phyloP scores from a whole-genome alignment of 2,888 invertebrate genomes.

The Augiades crinisus region DNA sequence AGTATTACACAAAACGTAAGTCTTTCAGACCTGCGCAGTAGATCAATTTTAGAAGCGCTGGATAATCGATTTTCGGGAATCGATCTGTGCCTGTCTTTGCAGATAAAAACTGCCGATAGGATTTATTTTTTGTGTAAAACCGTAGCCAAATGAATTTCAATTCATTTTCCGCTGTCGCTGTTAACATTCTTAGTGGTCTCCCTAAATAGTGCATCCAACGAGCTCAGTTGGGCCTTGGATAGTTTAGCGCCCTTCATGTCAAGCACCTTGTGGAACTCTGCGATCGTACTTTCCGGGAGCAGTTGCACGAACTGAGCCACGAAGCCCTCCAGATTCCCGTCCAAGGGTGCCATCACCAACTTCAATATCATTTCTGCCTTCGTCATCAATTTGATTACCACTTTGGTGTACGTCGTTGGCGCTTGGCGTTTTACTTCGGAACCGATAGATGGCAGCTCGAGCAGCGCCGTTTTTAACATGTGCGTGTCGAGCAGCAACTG shows the following conservation, averaged over 20 bases:
- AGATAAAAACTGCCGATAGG: no score
- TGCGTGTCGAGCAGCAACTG: constrained; percentile 96
- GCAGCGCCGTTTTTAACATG: constrained; percentile 94
- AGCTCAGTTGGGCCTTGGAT: constrained; percentile 51
- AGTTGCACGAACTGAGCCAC: constrained; percentile 95
- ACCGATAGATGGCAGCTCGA: constrained; percentile 97
- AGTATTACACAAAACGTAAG: no score
- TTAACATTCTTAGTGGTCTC: constrained; percentile 43
- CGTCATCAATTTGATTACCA: constrained; percentile 95
- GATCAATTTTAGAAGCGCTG: no score
- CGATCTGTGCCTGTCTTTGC: no score
- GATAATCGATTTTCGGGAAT: no score
- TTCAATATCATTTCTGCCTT: constrained; percentile 99
- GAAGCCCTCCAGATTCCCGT: constrained; percentile 85
- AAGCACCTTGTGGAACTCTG: constrained; percentile 96
- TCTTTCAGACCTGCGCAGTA: no score
- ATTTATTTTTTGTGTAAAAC: no score
- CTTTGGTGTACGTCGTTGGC: constrained; percentile 92
- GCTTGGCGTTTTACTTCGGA: constrained; percentile 94
- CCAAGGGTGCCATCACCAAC: constrained; percentile 96
- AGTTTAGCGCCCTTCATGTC: constrained; percentile 94
- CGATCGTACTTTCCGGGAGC: constrained; percentile 92
- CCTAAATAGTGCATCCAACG: constrained; percentile 55
- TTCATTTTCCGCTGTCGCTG: constrained; percentile 26
- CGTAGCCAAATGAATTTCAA: not conserved